Percentiles rank a stretch among this genome's conserved stretches.
These are phyloP conservation scores for Drosophila barbarae DNA, from an alignment of 2,888 invertebrate genomes.

Conservation along the genomic window DNA sequence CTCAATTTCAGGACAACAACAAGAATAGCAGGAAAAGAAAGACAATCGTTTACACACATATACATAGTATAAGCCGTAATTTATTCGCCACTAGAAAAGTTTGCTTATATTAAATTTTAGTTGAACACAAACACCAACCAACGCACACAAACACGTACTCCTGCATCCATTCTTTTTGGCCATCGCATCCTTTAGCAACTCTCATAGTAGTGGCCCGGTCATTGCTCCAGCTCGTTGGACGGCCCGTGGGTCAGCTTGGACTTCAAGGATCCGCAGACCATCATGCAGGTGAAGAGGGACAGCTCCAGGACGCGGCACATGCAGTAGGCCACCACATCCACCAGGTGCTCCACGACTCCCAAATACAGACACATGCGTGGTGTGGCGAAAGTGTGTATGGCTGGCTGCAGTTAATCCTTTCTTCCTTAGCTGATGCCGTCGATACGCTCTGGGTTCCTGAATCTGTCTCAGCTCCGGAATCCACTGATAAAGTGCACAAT, in stretches of 20 bases:
- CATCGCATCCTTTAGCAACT: conserved; percentile 14
- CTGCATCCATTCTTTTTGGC: background rate
- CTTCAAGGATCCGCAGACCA: conserved; percentile 67
- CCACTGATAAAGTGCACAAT: conserved; percentile 22
- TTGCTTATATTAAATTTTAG: conserved; percentile 35
- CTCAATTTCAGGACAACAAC: conserved; percentile 21
- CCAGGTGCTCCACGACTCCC: conserved; percentile 69
- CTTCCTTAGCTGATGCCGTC: background rate
- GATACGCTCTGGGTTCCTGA: conserved; percentile 6
- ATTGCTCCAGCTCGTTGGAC: conserved; percentile 34
- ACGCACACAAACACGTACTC: background rate
- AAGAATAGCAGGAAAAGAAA: conserved; percentile 10
- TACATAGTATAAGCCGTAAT: conserved; percentile 23
- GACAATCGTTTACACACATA: conserved; percentile 31
- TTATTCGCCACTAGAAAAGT: conserved; percentile 32
- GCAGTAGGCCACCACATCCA: conserved; percentile 73
- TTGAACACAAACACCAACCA: conserved; percentile 17
- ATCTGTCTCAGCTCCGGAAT: background rate
- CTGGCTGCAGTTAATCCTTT: conserved; percentile 5
- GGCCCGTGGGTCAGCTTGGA: conserved; percentile 41
- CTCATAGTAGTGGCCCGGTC: conserved; percentile 29
- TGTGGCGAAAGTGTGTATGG: background rate
- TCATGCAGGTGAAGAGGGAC: conserved; percentile 68
- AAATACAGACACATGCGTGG: conserved; percentile 74
- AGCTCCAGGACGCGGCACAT: conserved; percentile 74